Base-by-base conservation (phyloP, 2,888 invertebrate genomes). In the Ophion ellenae region DNA sequence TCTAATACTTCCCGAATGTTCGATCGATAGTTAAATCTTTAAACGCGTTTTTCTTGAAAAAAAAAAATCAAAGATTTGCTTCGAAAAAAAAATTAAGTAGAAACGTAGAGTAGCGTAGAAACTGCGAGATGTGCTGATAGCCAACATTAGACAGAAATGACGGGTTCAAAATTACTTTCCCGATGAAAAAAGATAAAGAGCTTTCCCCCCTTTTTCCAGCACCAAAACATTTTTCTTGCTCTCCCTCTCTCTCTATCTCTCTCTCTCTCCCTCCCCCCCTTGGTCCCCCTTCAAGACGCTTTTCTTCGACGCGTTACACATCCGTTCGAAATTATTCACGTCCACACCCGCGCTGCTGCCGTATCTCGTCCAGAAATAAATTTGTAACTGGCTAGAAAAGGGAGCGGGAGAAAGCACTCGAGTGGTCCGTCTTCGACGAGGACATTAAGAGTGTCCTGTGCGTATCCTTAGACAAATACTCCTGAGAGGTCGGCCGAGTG, bases 331-430 rank as follows among this genome's bases (percentile, higher is more conserved):
- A 84, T 84, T 86, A 87, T 86, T 87, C 87, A 84, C 83, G 73
- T 82, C 80, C 73, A 80, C 80, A 84, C 83, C 76, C 84, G 84
- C 53, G 53, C 73, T 61, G 76, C 70, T 87, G 86, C 73, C 53
- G 17, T 53, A 53, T 53, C 84, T 87, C 87, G 88, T 83, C 86
- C 88, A 76, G 90, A 90, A 88, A 84, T 89, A 88, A 88, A 89
- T 89, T 81, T 66, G 36, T 85, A 66, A 84, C 53, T 47, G 47
- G 77, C 84, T 63, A 59, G 67, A 63, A 71, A 70, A 75, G 59
- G 53, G 20, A 80, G 53, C n/a, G 14, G 64, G 64, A 71, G 47
- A 64, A 47, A 73, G 53, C 80, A 79, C 83, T 76, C 75, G 40
- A 81, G 69, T 17, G 66, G 59, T 66, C 53, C 59, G 28, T 69